Percentiles rank a stretch among this genome's conserved stretches.
Evolutionary conservation across 2,113 vertebrate genomes (phyloP).

Genomic region (Vanacampus margaritifer): DNA sequence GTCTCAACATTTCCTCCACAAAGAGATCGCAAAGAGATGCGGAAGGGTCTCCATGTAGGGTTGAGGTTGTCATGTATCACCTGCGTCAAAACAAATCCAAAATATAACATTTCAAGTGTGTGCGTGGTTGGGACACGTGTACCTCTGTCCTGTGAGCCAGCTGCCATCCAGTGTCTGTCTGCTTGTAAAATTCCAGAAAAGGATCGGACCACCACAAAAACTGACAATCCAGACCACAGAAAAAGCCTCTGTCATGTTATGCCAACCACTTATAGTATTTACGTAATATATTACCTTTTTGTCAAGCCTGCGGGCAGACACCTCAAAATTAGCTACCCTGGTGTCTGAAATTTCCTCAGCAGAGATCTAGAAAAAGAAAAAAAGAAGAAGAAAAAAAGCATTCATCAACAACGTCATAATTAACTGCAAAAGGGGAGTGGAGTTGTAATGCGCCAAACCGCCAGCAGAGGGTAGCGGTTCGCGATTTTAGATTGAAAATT

Average conservation of each 20-base stretch:
- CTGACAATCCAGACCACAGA: slow-evolving; percentile 54
- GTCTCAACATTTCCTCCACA: slow-evolving; percentile 91
- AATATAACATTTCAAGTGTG: background rate
- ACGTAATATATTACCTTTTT: slow-evolving; percentile 77
- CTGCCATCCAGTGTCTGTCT: slow-evolving; percentile 85
- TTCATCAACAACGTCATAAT: too few species aligned
- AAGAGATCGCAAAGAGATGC: slow-evolving; percentile 83
- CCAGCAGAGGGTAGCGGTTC: too few species aligned
- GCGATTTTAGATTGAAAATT: too few species aligned
- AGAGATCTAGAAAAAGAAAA: slow-evolving; percentile 45
- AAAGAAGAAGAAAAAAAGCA: too few species aligned
- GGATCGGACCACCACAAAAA: slow-evolving; percentile 96
- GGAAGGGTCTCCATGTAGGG: slow-evolving; percentile 90
- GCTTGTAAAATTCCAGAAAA: slow-evolving; percentile 91
- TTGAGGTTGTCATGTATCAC: slow-evolving; percentile 91
- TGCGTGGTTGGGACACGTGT: background rate
- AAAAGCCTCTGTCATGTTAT: background rate
- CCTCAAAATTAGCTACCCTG: slow-evolving; percentile 83
- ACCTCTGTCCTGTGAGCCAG: slow-evolving; percentile 97
- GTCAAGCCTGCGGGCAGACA: slow-evolving; percentile 85
- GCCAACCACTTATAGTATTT: background rate
- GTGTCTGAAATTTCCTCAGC: slow-evolving; percentile 93
- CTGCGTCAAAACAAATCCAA: slow-evolving; percentile 47
- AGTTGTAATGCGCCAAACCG: too few species aligned
- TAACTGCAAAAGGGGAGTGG: too few species aligned